phyloP scores from a whole-genome alignment of 92 coral and sea anemone genomes.

The Porites rus region DNA sequence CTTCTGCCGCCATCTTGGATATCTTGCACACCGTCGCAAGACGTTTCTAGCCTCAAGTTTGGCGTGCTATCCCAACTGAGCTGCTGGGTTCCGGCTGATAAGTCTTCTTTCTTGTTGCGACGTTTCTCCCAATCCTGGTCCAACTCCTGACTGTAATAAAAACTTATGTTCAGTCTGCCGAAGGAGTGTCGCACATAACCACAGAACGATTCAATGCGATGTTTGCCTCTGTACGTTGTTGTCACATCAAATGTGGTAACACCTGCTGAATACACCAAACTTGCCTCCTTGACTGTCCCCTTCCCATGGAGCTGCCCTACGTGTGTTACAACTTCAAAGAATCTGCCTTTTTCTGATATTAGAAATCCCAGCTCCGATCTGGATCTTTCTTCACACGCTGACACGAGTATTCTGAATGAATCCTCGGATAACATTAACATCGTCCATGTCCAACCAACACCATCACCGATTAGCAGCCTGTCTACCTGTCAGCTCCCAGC shows the following conservation, averaged over 20 bases:
- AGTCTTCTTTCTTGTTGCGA: slow-evolving; percentile 21
- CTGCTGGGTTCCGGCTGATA: slow-evolving; percentile 20
- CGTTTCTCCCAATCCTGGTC: slow-evolving; percentile 26
- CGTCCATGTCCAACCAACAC: background rate
- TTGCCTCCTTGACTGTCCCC: slow-evolving; percentile 6
- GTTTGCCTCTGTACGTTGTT: no score
- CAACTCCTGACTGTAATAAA: background rate
- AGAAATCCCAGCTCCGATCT: slow-evolving; percentile 3
- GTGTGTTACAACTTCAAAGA: slow-evolving; percentile 1
- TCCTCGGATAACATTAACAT: slow-evolving; percentile 6
- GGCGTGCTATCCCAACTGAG: slow-evolving; percentile 25
- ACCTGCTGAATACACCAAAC: slow-evolving; percentile 11
- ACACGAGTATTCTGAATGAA: background rate
- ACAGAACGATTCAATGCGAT: no score
- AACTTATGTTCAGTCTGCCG: no score
- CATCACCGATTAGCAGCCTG: slow-evolving; percentile 16
- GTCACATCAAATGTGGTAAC: background rate
- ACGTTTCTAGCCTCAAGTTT: slow-evolving; percentile 22
- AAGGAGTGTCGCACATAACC: no score
- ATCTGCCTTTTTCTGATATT: background rate
- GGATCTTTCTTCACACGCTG: slow-evolving; percentile 1
- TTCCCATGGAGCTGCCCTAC: slow-evolving; percentile 12
- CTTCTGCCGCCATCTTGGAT: slow-evolving; percentile 27
- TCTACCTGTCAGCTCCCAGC: background rate
- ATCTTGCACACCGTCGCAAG: slow-evolving; percentile 23